Evolutionary conservation across 2,888 invertebrate genomes (phyloP).

Genomic region (Hololepta plana): DNA sequence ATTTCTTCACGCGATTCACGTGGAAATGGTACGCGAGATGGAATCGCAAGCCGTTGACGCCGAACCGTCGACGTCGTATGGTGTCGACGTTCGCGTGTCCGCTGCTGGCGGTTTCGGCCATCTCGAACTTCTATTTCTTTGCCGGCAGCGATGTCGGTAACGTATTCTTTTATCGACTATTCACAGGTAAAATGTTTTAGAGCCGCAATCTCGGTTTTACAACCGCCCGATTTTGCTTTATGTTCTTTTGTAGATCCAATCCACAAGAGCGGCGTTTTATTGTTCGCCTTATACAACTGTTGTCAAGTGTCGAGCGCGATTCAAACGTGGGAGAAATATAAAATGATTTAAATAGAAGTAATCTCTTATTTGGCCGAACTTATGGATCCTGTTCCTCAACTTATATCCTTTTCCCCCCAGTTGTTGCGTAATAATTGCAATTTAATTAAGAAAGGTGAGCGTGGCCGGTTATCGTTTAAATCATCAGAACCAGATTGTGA

Average conservation of each 20-base stretch:
- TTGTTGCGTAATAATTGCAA: too few species aligned
- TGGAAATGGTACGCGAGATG: too few species aligned
- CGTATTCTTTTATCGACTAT: constrained; percentile 43
- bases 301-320: constrained; percentile 36
- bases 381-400: too few species aligned
- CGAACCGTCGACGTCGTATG: constrained; percentile 43
- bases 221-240: too few species aligned
- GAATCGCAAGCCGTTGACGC: too few species aligned
- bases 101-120: constrained; percentile 56
- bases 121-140: constrained; percentile 81
- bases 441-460: too few species aligned
- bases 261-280: constrained; percentile 18
- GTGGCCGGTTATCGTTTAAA: too few species aligned
- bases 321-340: constrained; percentile 18
- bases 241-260: constrained; percentile 21
- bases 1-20: constrained; percentile 33
- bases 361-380: too few species aligned
- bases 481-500: too few species aligned
- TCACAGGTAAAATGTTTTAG: constrained; percentile 28
- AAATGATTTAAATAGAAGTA: too few species aligned
- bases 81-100: constrained; percentile 52
- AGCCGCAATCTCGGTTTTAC: constrained; percentile 3
- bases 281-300: constrained; percentile 33
- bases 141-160: constrained; percentile 57
- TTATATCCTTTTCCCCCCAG: too few species aligned